A percentile compares a stretch with the other conserved stretches of the same genome.
phyloP scores from a whole-genome alignment of 2,888 invertebrate species.

The Caradrina kadenii region DNA sequence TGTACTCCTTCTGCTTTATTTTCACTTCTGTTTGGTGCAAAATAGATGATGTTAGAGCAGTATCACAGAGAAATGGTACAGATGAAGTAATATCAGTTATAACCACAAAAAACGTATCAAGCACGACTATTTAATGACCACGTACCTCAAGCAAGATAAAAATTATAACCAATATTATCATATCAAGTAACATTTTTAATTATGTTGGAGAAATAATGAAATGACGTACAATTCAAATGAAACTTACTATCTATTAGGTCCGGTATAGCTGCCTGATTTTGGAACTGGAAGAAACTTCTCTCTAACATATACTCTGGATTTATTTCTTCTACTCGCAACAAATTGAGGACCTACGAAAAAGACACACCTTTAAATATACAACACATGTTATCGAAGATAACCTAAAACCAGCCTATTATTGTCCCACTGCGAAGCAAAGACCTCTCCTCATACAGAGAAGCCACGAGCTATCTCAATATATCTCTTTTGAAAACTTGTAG shows the following conservation, averaged over 20 bases:
- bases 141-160: background rate
- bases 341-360: conserved; percentile 90
- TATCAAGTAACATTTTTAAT: background rate
- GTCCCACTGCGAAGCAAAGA: too few species aligned
- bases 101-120: background rate
- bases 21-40: conserved; percentile 90
- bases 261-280: conserved; percentile 99
- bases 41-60: background rate
- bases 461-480: too few species aligned
- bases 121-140: background rate
- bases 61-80: background rate
- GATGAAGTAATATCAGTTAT: background rate
- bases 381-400: background rate
- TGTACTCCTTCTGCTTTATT: conserved; percentile 92
- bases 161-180: background rate
- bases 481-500: too few species aligned
- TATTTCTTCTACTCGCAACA: conserved; percentile 99
- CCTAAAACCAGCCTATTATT: too few species aligned
- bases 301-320: conserved; percentile 99
- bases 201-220: background rate
- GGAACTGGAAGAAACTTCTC: conserved; percentile 99
- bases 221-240: background rate
- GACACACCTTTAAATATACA: background rate
- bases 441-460: too few species aligned
- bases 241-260: conserved; percentile 95